A percentile compares a stretch with the other conserved stretches of the same genome.
Conservation (phyloP, 2,113 vertebrate genomes). For the Sceloporus tristichus region DNA sequence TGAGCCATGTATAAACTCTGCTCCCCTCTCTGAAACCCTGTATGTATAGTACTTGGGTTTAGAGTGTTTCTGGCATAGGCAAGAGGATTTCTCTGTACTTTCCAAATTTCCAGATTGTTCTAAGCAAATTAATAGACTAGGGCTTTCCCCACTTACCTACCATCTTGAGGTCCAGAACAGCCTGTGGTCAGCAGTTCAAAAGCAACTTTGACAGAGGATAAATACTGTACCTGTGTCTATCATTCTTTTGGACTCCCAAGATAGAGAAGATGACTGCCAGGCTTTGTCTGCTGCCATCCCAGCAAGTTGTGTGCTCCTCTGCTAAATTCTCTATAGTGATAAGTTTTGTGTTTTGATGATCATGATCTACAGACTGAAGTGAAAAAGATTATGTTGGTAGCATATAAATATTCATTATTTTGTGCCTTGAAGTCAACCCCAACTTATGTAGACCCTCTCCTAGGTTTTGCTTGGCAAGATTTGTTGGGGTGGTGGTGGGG, state of each 20-base stretch:
- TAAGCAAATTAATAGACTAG: background rate
- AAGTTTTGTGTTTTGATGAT: background rate
- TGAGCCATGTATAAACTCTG: slow-evolving; percentile 21
- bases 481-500: too few species aligned
- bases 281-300: background rate
- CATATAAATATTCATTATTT: too few species aligned
- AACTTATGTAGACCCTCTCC: too few species aligned
- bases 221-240: background rate
- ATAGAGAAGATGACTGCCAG: background rate
- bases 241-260: background rate
- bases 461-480: too few species aligned
- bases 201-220: background rate
- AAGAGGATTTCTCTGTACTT: background rate
- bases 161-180: background rate
- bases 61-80: background rate
- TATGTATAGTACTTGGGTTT: background rate
- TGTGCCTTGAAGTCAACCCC: too few species aligned
- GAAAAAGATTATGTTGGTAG: too few species aligned
- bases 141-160: background rate
- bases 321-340: background rate
- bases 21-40: background rate
- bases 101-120: slow-evolving; percentile 6
- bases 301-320: background rate
- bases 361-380: background rate
- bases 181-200: background rate